Evolutionary conservation across 2,797 vertebrate species (phyloP).

Genomic region (Apogon hyalosoma): DNA sequence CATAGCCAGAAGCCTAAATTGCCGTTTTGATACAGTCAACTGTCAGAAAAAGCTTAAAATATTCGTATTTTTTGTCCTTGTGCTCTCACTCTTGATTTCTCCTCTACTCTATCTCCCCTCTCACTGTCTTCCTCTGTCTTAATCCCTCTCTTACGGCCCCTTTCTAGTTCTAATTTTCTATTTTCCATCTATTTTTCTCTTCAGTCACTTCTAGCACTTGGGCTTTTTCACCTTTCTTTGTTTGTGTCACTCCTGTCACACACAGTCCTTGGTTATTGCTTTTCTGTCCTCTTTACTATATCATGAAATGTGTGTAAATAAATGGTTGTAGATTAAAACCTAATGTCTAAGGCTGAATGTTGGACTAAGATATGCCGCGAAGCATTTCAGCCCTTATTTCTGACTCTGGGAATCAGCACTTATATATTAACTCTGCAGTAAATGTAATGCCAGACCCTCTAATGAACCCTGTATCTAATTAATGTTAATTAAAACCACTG

Average conservation of each 20-base stretch:
- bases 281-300: conserved; percentile 21
- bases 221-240: conserved; percentile 33
- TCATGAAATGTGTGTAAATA: conserved; percentile 36
- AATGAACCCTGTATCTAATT: not conserved
- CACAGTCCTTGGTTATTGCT: conserved; percentile 13
- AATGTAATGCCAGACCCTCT: not conserved
- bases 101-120: conserved; percentile 46
- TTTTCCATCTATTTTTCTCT: conserved; percentile 50
- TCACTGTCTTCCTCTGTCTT: conserved; percentile 37
- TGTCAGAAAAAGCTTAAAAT: conserved; percentile 59
- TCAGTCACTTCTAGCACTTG: conserved; percentile 25
- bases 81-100: conserved; percentile 61
- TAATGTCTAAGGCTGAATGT: conserved; percentile 13
- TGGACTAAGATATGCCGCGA: conserved; percentile 8
- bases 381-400: not conserved
- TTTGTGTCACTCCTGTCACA: conserved; percentile 38
- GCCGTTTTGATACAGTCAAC: conserved; percentile 59
- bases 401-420: conserved; percentile 7
- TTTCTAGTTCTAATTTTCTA: conserved; percentile 55
- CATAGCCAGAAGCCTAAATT: conserved; percentile 48
- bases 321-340: conserved; percentile 20
- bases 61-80: conserved; percentile 70
- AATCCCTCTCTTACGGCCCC: conserved; percentile 56
- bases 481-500: not conserved
- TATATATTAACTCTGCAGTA: conserved; percentile 1